Percentiles rank a stretch among this genome's conserved stretches.
phyloP scores from a whole-genome alignment of 2,797 vertebrate species.

The Pipistrellus kuhlii region DNA sequence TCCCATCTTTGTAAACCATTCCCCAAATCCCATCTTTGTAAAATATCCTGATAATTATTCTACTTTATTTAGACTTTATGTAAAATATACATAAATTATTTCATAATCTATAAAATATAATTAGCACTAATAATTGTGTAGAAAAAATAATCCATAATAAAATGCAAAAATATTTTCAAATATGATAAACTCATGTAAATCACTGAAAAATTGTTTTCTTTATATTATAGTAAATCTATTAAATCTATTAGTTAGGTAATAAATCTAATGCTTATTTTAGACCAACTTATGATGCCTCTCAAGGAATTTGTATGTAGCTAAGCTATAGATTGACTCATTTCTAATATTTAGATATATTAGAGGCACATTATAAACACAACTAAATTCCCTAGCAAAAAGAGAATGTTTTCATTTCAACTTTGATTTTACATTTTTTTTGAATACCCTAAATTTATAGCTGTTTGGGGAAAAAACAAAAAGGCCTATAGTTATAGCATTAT shows the following conservation, averaged over 20 bases:
- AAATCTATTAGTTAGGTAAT: constrained; percentile 4
- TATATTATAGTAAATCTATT: neutral
- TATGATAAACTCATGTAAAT: constrained; percentile 6
- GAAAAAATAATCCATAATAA: constrained; percentile 30
- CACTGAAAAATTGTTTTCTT: neutral
- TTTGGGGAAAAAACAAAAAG: constrained; percentile 25
- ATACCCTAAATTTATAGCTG: neutral
- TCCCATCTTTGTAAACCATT: constrained; percentile 15
- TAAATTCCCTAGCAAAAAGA: constrained; percentile 54
- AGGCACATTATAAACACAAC: neutral
- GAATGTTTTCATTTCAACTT: constrained; percentile 15
- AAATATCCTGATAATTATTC: constrained; percentile 42
- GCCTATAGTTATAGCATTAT: neutral
- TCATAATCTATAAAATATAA: constrained; percentile 40
- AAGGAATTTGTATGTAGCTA: constrained; percentile 25
- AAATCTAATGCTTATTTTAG: constrained; percentile 38
- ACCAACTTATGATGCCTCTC: neutral
- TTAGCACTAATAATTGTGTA: neutral
- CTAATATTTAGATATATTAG: neutral
- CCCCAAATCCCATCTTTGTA: neutral
- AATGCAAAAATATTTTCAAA: constrained; percentile 41
- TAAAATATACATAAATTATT: constrained; percentile 24
- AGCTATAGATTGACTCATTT: constrained; percentile 8
- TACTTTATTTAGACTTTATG: constrained; percentile 21
- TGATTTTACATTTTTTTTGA: constrained; percentile 46